A percentile compares a stretch with the other conserved stretches of the same genome.
These are phyloP conservation scores for Ormyrus rosae DNA, from an alignment of 2,888 invertebrate genomes.

Conservation along the genomic window DNA sequence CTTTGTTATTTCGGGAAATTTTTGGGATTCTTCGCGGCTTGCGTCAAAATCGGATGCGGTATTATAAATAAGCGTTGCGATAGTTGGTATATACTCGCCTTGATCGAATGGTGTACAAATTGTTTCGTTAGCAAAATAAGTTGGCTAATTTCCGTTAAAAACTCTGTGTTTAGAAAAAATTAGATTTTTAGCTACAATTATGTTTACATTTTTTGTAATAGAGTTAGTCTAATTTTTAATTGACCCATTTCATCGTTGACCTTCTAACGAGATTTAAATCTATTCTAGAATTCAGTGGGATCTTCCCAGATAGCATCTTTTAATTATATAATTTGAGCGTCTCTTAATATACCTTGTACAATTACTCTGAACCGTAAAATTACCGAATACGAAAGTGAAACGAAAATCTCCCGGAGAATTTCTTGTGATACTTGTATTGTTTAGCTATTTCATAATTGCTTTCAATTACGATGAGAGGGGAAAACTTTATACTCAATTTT, in stretches of 20 bases:
- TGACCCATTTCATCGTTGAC: neutral
- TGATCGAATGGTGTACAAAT: too few relatives aligned
- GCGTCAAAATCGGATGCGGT: too few relatives aligned
- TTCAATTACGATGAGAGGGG: conserved; percentile 2
- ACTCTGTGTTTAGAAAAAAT: neutral
- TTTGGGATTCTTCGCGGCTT: too few relatives aligned
- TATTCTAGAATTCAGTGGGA: neutral
- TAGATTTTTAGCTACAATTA: conserved; percentile 1
- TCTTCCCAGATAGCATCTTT: too few relatives aligned
- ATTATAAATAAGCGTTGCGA: too few relatives aligned
- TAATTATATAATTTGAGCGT: too few relatives aligned
- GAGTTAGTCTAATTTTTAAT: neutral
- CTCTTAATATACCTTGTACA: too few relatives aligned
- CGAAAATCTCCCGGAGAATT: neutral
- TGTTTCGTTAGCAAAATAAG: too few relatives aligned
- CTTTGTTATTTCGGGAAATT: neutral
- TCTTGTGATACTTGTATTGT: conserved; percentile 8
- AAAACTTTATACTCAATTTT: neutral
- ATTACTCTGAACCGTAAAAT: neutral
- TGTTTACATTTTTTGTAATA: too few relatives aligned
- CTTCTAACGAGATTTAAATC: neutral
- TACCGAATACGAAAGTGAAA: conserved; percentile 24
- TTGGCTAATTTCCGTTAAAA: too few relatives aligned
- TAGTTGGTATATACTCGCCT: too few relatives aligned
- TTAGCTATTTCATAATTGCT: conserved; percentile 25